Conservation (phyloP, 1,140 invertebrate genomes). For the Capitella teleta region DNA sequence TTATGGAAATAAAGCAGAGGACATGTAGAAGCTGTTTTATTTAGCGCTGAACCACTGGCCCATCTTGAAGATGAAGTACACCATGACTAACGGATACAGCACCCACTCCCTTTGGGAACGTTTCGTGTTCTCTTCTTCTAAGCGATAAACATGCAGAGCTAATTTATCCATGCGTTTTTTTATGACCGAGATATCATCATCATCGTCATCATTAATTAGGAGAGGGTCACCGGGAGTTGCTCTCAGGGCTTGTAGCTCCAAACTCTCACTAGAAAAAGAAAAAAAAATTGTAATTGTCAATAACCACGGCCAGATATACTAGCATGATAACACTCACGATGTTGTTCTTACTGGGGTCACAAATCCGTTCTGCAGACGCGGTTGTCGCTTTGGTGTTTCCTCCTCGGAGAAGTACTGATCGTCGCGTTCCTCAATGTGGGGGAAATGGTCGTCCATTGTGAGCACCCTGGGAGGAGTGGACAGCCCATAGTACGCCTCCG, state of each 20-base stretch:
- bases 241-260: not conserved
- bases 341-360: too few relatives aligned
- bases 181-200: not conserved
- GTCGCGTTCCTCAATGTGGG: not conserved
- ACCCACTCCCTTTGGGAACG: conserved; percentile 1
- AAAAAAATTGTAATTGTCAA: not conserved
- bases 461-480: not conserved
- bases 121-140: conserved; percentile 6
- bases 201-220: conserved; percentile 4
- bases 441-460: conserved; percentile 3
- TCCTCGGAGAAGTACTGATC: too few relatives aligned
- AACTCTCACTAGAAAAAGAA: conserved; percentile 4
- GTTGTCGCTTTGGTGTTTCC: too few relatives aligned
- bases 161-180: conserved; percentile 1
- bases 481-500: not conserved
- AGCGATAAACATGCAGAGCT: not conserved
- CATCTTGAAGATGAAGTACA: not conserved
- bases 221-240: conserved; percentile 2
- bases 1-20: too few relatives aligned
- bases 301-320: too few relatives aligned
- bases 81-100: conserved; percentile 4
- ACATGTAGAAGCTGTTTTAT: too few relatives aligned
- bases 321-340: too few relatives aligned
- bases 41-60: conserved; percentile 1
- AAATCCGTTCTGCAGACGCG: too few relatives aligned